Evolutionary conservation across 35 echinoderm and acorn worm genomes (phyloP).

Genomic region (Acanthaster planci): DNA sequence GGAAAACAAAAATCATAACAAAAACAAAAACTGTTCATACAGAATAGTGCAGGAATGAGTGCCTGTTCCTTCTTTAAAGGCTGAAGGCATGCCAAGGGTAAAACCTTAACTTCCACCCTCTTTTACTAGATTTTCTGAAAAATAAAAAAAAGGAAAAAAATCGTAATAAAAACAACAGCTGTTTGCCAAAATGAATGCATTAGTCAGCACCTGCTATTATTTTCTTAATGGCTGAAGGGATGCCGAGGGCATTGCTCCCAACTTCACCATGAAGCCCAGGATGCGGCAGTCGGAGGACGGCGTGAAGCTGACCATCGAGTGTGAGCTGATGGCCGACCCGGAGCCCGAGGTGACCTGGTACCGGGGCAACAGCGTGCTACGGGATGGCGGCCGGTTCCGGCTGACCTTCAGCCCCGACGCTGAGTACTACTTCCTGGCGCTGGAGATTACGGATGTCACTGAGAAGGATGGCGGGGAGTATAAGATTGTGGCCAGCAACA

Average conservation of each 20-base stretch:
- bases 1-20: too few relatives aligned
- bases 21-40: too few relatives aligned
- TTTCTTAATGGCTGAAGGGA: constrained; percentile 19
- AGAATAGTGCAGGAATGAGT: too few relatives aligned
- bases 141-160: too few relatives aligned
- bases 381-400: constrained; percentile 72
- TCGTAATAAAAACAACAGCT: too few relatives aligned
- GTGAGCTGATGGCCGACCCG: constrained; percentile 72
- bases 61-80: too few relatives aligned
- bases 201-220: too few relatives aligned
- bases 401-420: constrained; percentile 63
- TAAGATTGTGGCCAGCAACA: constrained; percentile 89
- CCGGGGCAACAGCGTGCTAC: constrained; percentile 48
- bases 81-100: too few relatives aligned
- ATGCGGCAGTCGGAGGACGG: constrained; percentile 92
- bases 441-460: constrained; percentile 82
- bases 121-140: too few relatives aligned
- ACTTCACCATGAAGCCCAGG: constrained; percentile 96
- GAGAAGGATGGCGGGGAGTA: constrained; percentile 90
- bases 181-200: too few relatives aligned
- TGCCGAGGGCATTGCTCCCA: constrained; percentile 79
- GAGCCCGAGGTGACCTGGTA: constrained; percentile 79
- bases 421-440: constrained; percentile 71
- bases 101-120: too few relatives aligned
- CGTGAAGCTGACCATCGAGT: constrained; percentile 87